Base-by-base conservation (phyloP, 2,797 vertebrate species). In the Lepus oiostolus region DNA sequence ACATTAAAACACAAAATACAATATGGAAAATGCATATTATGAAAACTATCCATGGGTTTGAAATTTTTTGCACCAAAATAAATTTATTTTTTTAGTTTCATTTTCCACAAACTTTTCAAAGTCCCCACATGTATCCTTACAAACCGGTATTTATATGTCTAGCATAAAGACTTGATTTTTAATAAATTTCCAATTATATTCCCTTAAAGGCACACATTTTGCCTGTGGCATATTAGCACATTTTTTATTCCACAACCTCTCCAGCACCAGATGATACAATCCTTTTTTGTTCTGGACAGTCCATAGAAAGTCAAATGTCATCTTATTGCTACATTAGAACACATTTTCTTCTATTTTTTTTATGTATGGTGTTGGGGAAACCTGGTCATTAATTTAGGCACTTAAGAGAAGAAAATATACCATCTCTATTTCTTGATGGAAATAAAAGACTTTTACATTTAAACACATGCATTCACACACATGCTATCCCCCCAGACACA, bases 401-500 rank as follows among this genome's bases (percentile, higher is more conserved):
- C 54, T 65, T 92, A 84, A 82, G 68, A 94, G 62, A 85, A 87
- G 91, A 52, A 74, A 81, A 80, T 8, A 32, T 8, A 85, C 68
- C 26, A 38, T 76, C 67, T 84, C 7, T 72, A 10, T 93, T 84
- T 50, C 52, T 85, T 82, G n/a, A 19, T 68, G 67, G 35, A 21
- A 84, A 81, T 70, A 81, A 92, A 90, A 91, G 71, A 47, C 54
- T 75, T 92, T 65, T 52, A 35, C 19, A 54, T 79, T 81, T 32
- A 24, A 30, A 81, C 60, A 9, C 26, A 13, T 52, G 77, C 60
- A 75, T 32, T 68, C 62, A 70, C 60, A 54, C 47, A 32, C 50
- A 54, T 74, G 68, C 88, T 72, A 77, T 13, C 52, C 92, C 47
- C 93, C 85, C 81, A 91, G 30, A 83, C 80, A 91, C 65, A 21